Evolutionary conservation across 2,888 invertebrate species (phyloP).

Genomic region (Andrena bucephala): DNA sequence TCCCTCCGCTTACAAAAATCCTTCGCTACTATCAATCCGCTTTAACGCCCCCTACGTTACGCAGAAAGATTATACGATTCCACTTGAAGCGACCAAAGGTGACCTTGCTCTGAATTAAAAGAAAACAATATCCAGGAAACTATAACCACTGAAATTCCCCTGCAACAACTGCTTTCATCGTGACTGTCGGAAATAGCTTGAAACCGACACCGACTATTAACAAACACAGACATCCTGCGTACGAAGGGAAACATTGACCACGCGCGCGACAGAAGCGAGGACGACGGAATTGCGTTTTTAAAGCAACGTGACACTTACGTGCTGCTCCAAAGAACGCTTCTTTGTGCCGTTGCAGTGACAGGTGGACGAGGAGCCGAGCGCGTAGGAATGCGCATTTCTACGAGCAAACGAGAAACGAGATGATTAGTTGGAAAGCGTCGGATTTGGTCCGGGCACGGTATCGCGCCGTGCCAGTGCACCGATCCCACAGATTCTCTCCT

Average conservation of each 20-base stretch:
- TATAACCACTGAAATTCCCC: too few relatives aligned
- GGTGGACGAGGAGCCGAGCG: constrained; percentile 87
- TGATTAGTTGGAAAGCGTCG: neutral
- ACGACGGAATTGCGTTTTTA: neutral
- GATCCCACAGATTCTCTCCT: constrained; percentile 36
- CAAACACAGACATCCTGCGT: too few relatives aligned
- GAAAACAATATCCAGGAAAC: too few relatives aligned
- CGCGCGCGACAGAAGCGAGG: neutral
- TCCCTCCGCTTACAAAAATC: too few relatives aligned
- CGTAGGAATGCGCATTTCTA: constrained; percentile 88
- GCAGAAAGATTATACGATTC: too few relatives aligned
- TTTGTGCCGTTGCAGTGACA: constrained; percentile 76
- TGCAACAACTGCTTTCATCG: too few relatives aligned
- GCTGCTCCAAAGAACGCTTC: constrained; percentile 76
- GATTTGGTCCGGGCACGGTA: constrained; percentile 6
- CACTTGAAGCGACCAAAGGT: too few relatives aligned
- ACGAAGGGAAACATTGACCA: neutral
- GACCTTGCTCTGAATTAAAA: too few relatives aligned
- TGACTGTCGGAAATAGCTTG: too few relatives aligned
- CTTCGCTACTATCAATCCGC: too few relatives aligned
- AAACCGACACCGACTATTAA: too few relatives aligned
- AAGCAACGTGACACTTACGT: constrained; percentile 71
- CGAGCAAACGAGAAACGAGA: constrained; percentile 56
- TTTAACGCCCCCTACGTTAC: too few relatives aligned
- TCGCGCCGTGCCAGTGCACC: neutral